These are phyloP conservation scores for Crenuchus spilurus DNA, from an alignment of 2,797 vertebrate genomes.

Conservation along the genomic window DNA sequence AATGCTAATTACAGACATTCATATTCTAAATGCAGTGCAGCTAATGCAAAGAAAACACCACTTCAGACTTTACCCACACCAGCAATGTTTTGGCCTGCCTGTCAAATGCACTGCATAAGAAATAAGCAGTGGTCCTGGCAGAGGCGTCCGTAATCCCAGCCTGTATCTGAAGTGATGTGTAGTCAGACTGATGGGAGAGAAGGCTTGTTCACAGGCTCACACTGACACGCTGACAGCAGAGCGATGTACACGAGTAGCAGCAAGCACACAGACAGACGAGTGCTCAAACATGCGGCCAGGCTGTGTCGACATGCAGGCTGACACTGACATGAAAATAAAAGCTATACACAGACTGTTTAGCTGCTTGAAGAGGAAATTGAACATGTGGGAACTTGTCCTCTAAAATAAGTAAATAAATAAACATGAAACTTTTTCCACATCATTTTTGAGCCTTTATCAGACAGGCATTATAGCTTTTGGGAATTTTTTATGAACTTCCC, in stretches of 20 bases:
- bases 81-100: not conserved
- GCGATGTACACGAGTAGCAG: not conserved
- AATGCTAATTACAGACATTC: too few relatives aligned
- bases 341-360: not conserved
- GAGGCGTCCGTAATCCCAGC: not conserved
- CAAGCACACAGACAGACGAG: slow-evolving; percentile 20
- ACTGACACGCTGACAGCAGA: slow-evolving; percentile 33
- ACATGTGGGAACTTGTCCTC: not conserved
- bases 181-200: slow-evolving; percentile 27
- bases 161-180: slow-evolving; percentile 11
- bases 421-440: not conserved
- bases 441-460: too few relatives aligned
- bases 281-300: slow-evolving; percentile 18
- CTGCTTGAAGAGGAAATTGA: not conserved
- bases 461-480: not conserved
- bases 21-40: too few relatives aligned
- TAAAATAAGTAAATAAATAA: not conserved
- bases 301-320: slow-evolving; percentile 8
- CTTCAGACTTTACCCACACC: not conserved
- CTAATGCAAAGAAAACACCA: too few relatives aligned
- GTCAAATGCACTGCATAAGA: not conserved
- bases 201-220: slow-evolving; percentile 23
- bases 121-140: not conserved
- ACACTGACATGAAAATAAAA: slow-evolving; percentile 15
- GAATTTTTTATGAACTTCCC: too few relatives aligned